Conservation (phyloP, 2,113 vertebrate genomes). For the Passerina amoena region DNA sequence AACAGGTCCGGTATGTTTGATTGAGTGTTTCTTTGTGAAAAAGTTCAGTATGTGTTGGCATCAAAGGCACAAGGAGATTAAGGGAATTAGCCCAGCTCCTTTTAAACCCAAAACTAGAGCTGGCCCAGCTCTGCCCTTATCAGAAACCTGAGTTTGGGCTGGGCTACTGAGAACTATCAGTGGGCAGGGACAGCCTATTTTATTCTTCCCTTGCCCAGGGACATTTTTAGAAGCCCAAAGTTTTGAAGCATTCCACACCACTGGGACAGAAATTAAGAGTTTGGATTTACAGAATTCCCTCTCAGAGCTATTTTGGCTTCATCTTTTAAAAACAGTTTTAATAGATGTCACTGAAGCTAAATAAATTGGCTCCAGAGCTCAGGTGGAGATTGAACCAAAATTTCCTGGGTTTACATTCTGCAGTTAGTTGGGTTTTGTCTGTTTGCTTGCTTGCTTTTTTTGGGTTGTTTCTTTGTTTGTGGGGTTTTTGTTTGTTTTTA, state of each 20-base stretch:
- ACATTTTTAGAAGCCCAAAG: background rate
- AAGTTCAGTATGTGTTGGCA: conserved; percentile 27
- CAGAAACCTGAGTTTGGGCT: background rate
- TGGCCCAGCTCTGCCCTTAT: background rate
- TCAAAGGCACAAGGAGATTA: background rate
- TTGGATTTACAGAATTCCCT: background rate
- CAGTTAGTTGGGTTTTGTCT: background rate
- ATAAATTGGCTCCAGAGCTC: background rate
- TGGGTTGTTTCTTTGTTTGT: no score
- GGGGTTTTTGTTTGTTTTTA: background rate
- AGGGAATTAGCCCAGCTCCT: background rate
- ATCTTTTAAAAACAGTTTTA: background rate
- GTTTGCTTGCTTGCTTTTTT: background rate
- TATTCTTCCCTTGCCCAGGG: background rate
- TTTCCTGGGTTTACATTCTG: background rate
- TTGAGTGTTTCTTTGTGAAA: conserved; percentile 35
- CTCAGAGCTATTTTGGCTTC: background rate
- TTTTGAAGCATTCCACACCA: background rate
- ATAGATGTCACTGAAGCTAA: background rate
- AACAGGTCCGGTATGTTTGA: background rate
- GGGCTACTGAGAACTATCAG: background rate
- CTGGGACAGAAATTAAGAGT: background rate
- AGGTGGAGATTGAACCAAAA: background rate
- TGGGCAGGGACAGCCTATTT: background rate
- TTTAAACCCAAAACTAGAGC: background rate